phyloP scores from a whole-genome alignment of 2,888 invertebrate genomes.

The Noctua fimbriata region DNA sequence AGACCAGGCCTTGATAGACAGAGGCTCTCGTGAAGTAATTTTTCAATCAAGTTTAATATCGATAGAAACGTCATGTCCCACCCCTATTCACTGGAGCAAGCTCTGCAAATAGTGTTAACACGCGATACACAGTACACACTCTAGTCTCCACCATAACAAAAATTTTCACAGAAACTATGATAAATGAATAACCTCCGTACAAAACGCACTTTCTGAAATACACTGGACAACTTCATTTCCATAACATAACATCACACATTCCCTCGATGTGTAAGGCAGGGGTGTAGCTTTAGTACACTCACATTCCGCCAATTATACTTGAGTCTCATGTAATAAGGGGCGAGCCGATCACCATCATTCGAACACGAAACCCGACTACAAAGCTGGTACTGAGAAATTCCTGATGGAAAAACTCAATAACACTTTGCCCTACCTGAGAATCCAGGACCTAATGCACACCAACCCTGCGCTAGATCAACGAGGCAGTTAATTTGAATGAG shows the following conservation, averaged over 20 bases:
- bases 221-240: background rate
- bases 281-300: background rate
- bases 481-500: background rate
- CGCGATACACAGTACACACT: conserved; percentile 27
- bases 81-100: conserved; percentile 13
- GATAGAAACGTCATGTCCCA: conserved; percentile 17
- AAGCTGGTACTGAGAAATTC: background rate
- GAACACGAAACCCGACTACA: background rate
- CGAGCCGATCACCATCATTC: background rate
- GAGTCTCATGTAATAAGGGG: background rate
- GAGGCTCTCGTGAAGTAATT: background rate
- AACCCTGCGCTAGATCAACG: background rate
- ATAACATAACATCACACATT: background rate
- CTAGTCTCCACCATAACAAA: conserved; percentile 6
- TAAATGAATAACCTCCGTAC: background rate
- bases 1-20: background rate
- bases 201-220: background rate
- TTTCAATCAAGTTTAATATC: background rate
- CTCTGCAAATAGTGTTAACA: conserved; percentile 49
- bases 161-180: background rate
- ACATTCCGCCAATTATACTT: background rate
- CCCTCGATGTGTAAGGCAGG: background rate
- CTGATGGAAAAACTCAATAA: background rate
- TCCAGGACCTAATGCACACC: background rate
- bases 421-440: background rate